Conservation (phyloP, 2,888 invertebrate genomes). For the Ectropis crepuscularia region DNA sequence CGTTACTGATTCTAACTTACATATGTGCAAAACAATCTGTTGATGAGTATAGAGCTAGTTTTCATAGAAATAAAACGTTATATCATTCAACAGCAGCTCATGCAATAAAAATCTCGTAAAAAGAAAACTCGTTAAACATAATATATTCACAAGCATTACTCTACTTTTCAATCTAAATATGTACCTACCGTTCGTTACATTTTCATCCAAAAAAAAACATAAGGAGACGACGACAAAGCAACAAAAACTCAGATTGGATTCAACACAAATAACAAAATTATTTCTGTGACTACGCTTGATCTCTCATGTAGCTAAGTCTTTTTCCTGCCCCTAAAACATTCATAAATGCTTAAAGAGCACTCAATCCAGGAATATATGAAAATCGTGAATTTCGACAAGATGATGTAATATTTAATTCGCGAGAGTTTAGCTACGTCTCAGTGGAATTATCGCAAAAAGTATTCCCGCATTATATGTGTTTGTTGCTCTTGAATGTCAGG, state of each 20-base stretch:
- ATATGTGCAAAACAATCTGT: no score
- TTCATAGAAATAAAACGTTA: no score
- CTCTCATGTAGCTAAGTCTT: not conserved
- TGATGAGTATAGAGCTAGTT: no score
- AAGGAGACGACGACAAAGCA: not conserved
- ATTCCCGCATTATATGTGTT: constrained; percentile 3
- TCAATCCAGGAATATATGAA: constrained; percentile 8
- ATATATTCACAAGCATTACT: not conserved
- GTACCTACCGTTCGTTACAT: no score
- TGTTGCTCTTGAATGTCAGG: constrained; percentile 4
- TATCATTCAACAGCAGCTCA: no score
- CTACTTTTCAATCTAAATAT: not conserved
- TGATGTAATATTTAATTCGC: constrained; percentile 15
- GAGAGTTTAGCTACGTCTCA: constrained; percentile 14
- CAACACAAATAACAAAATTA: constrained; percentile 10
- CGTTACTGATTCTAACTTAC: no score
- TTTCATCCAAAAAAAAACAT: not conserved
- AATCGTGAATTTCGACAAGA: constrained; percentile 12
- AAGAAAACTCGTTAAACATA: no score
- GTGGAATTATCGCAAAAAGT: constrained; percentile 8
- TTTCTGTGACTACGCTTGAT: constrained; percentile 2
- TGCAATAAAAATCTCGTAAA: no score
- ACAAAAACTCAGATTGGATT: not conserved
- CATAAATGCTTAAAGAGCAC: constrained; percentile 20
- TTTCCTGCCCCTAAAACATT: constrained; percentile 21